Conservation (phyloP, 2,113 vertebrate species). For the Neolamprologus kungweensis region DNA sequence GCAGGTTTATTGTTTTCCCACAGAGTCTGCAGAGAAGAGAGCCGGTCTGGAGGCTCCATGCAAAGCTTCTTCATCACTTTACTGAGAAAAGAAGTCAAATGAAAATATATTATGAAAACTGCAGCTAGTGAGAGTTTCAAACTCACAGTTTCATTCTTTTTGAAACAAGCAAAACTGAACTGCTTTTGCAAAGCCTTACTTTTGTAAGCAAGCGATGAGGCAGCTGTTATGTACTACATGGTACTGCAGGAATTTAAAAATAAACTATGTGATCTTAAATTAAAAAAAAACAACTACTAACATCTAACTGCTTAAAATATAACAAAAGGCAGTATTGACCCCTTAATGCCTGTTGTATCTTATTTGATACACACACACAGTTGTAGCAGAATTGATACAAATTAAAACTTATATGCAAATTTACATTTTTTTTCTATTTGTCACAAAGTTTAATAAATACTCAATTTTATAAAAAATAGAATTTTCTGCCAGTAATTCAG, state of each 20-base stretch:
- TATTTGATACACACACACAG: neutral
- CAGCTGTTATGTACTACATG: neutral
- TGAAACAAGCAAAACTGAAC: neutral
- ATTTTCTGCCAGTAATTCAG: rapidly evolving
- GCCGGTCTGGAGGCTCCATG: constrained; percentile 88
- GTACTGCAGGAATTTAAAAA: neutral
- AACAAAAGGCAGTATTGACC: neutral
- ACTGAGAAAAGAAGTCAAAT: constrained; percentile 56
- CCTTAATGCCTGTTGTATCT: neutral
- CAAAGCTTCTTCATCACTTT: constrained; percentile 91
- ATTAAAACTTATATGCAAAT: neutral
- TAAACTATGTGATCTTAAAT: neutral
- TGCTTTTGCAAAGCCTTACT: neutral
- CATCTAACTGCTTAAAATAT: neutral
- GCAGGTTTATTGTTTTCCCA: constrained; percentile 89
- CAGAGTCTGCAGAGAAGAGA: constrained; percentile 79
- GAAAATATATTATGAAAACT: neutral
- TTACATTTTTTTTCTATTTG: neutral
- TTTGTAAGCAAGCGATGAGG: neutral
- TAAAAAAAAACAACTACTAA: rapidly evolving
- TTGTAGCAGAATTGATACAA: neutral
- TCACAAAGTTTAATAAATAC: neutral
- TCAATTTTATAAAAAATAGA: neutral
- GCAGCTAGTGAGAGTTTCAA: neutral
- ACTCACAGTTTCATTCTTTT: neutral